These are phyloP conservation scores for Meloe dianella DNA, from an alignment of 2,888 invertebrate genomes.

Conservation along the genomic window DNA sequence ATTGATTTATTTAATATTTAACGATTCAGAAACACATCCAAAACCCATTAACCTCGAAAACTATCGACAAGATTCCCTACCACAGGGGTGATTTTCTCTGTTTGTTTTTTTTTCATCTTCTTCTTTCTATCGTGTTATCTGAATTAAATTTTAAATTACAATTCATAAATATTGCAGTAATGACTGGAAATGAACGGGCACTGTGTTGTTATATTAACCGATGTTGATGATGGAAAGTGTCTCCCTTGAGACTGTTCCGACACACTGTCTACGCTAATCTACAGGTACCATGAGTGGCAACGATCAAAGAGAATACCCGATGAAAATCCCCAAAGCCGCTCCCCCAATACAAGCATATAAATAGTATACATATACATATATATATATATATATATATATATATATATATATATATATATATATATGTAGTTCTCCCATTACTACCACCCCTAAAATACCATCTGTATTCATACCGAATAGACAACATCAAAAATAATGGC, in stretches of 20 bases:
- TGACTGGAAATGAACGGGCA: constrained; percentile 27
- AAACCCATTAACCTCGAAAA: constrained; percentile 4
- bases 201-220: constrained; percentile 28
- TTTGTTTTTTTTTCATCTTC: constrained; percentile 19
- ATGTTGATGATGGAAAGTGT: constrained; percentile 24
- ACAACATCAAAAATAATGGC: constrained; percentile 14
- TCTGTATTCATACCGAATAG: constrained; percentile 38
- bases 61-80: background rate
- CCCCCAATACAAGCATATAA: constrained; percentile 6
- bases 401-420: no score
- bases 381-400: no score
- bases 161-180: constrained; percentile 29
- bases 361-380: no score
- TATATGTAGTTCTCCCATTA: background rate
- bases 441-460: constrained; percentile 40
- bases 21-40: background rate
- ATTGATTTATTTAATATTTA: background rate
- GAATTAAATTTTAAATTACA: constrained; percentile 28
- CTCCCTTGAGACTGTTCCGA: constrained; percentile 35
- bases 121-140: constrained; percentile 12
- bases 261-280: constrained; percentile 48
- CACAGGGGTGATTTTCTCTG: background rate
- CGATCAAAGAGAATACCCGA: constrained; percentile 45
- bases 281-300: constrained; percentile 42
- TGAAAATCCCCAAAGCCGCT: constrained; percentile 37